Base-by-base conservation (phyloP, 2,113 vertebrate genomes). In the Peromyscus polionotus region DNA sequence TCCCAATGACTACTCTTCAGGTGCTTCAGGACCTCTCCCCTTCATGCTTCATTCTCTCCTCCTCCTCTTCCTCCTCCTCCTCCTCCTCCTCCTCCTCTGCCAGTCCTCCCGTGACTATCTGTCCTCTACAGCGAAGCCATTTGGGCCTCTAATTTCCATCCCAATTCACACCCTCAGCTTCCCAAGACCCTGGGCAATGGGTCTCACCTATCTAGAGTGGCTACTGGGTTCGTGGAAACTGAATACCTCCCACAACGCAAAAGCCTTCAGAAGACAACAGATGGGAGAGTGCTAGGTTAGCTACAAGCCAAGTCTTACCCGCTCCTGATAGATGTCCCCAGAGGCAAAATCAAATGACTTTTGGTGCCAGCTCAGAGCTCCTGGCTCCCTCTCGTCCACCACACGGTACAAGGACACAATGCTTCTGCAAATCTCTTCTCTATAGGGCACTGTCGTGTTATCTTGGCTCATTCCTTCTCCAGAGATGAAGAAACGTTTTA, bases 401-500 rank as follows among this genome's bases (percentile, higher is more conserved):
- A 95, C 95, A 95, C 96, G 95, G 98, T 96, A 93, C 2, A 75
- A 77, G 3, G 94, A 80, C 92, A 80, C 61, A 65, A 51, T 45
- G 72, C 95, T 96, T 98, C 95, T 98, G 97, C 73, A 96, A 92
- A 98, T 97, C 97, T 97, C 97, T 90, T 97, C 95, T 97, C 98
- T 97, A 10, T n/a, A 10, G 98, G 98, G 95, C 97, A 98, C 97
- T 98, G 98, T 97, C 97, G 75, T 97, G 98, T 98, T 98, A 97
- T 98, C 98, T 98, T 94, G 94, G 96, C 98, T 98, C 97, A 26
- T 97, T 95, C 97, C 97, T 97, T 97, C 98, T 98, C 97, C 98
- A 67, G 97, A 98, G 98, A 98, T 98, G 98, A 98, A 98, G 98
- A 98, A 98, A 99, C 98, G 87, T 97, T 98, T 97, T 97, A 97